A percentile compares a stretch with the other conserved stretches of the same genome.
These are phyloP conservation scores for Hedya salicella DNA, from an alignment of 2,888 invertebrate species.

Conservation along the genomic window DNA sequence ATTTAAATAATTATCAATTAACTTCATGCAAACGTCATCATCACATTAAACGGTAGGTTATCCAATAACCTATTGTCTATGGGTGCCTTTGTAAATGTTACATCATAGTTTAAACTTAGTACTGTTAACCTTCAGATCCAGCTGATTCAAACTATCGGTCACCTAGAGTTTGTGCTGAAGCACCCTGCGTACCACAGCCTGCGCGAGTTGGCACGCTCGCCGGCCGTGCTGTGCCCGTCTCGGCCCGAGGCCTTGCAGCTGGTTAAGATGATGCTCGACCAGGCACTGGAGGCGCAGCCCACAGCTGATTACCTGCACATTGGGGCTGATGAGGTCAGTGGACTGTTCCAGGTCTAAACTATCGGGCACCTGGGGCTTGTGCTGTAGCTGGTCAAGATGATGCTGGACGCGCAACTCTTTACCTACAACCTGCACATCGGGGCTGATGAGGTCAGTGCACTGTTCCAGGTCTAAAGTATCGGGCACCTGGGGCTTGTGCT, in stretches of 20 bases:
- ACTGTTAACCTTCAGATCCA: constrained; percentile 78
- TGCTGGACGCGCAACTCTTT: constrained; percentile 88
- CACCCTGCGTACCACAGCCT: constrained; percentile 87
- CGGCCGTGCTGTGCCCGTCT: constrained; percentile 91
- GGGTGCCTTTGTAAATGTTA: no score
- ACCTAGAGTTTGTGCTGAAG: constrained; percentile 93
- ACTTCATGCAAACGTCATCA: no score
- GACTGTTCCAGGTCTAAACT: not conserved
- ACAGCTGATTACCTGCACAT: constrained; percentile 90
- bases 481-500: constrained; percentile 82
- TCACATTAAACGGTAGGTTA: no score
- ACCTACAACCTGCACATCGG: constrained; percentile 91
- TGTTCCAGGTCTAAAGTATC: not conserved
- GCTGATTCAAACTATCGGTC: constrained; percentile 94
- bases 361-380: no score
- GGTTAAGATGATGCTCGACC: constrained; percentile 88
- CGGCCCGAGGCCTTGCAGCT: constrained; percentile 86
- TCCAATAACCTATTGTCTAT: not conserved
- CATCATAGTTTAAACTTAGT: not conserved
- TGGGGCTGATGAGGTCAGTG: constrained; percentile 90
- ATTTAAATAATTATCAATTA: no score
- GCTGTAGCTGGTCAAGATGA: constrained; percentile 81
- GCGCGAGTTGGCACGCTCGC: constrained; percentile 87
- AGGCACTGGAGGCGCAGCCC: constrained; percentile 87
- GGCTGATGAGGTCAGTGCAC: constrained; percentile 88